Percentiles rank a stretch among this genome's conserved stretches.
Evolutionary conservation across 2,113 vertebrate species (phyloP).

Genomic region (Tursiops truncatus): DNA sequence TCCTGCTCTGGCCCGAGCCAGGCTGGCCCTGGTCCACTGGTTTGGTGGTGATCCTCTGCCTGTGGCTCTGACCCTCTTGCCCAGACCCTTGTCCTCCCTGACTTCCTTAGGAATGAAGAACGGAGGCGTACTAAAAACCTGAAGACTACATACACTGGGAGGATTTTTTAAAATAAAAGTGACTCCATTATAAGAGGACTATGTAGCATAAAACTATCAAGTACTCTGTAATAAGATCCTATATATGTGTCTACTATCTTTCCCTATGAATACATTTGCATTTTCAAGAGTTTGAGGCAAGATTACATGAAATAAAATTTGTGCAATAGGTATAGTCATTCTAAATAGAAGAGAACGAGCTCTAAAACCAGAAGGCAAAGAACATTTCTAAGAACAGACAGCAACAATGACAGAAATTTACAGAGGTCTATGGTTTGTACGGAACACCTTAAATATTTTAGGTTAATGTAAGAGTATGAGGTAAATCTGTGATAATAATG

Average conservation of each 20-base stretch:
- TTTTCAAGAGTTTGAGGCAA: slow-evolving; percentile 41
- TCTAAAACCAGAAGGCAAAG: not conserved
- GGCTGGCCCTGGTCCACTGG: not conserved
- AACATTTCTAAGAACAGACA: not conserved
- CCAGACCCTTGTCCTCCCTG: not conserved
- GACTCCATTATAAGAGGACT: not conserved
- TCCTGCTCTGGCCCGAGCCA: not conserved
- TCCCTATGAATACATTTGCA: not conserved
- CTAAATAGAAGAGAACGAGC: not conserved
- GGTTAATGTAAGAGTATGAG: not conserved
- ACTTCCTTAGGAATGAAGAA: not conserved
- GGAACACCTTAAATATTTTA: not conserved
- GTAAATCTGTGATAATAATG: not conserved
- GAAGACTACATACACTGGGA: not conserved
- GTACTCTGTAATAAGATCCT: not conserved
- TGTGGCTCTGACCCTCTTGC: not conserved
- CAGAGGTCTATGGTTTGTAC: not conserved
- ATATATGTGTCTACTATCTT: not conserved
- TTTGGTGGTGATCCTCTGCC: not conserved
- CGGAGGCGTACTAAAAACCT: not conserved
- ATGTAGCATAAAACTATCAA: not conserved
- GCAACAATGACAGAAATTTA: not conserved
- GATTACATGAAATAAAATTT: not conserved
- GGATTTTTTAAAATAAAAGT: not conserved
- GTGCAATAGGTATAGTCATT: not conserved